Conservation (phyloP, 2,113 vertebrate species). For the Orientallactaga bullata region DNA sequence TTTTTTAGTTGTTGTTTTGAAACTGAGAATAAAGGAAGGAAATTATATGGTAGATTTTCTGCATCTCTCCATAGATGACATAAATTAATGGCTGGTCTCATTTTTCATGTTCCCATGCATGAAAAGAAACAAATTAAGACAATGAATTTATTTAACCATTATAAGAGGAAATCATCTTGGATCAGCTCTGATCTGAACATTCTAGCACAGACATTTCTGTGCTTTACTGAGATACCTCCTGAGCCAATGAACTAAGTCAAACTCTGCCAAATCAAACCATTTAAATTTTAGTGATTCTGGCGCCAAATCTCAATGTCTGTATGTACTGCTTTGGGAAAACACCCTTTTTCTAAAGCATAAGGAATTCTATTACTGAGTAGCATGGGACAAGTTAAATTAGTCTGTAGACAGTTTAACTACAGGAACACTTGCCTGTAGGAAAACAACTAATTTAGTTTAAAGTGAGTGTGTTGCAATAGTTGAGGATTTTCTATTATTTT, state of each 20-base stretch:
- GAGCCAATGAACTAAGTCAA: constrained; percentile 36
- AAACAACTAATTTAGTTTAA: constrained; percentile 77
- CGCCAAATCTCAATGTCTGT: constrained; percentile 44
- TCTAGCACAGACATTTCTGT: not conserved
- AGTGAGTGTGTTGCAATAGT: constrained; percentile 57
- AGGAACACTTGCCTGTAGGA: constrained; percentile 60
- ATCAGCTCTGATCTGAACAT: constrained; percentile 60
- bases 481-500: constrained; percentile 29
- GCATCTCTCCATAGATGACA: constrained; percentile 68
- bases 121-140: constrained; percentile 74
- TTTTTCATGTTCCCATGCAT: constrained; percentile 69
- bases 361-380: constrained; percentile 63
- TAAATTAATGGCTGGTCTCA: constrained; percentile 77
- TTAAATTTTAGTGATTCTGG: constrained; percentile 63
- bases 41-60: constrained; percentile 77
- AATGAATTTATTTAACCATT: constrained; percentile 73
- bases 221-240: constrained; percentile 57
- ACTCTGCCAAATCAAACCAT: constrained; percentile 53
- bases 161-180: constrained; percentile 55
- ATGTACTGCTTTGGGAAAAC: constrained; percentile 25
- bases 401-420: constrained; percentile 60
- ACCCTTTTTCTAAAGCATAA: constrained; percentile 66
- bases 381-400: constrained; percentile 66
- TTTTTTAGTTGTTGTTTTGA: constrained; percentile 75
- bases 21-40: constrained; percentile 67